A percentile compares a stretch with the other conserved stretches of the same genome.
These are phyloP conservation scores for Pseudorectes ferrugineus DNA, from an alignment of 2,113 vertebrate genomes.

Conservation along the genomic window DNA sequence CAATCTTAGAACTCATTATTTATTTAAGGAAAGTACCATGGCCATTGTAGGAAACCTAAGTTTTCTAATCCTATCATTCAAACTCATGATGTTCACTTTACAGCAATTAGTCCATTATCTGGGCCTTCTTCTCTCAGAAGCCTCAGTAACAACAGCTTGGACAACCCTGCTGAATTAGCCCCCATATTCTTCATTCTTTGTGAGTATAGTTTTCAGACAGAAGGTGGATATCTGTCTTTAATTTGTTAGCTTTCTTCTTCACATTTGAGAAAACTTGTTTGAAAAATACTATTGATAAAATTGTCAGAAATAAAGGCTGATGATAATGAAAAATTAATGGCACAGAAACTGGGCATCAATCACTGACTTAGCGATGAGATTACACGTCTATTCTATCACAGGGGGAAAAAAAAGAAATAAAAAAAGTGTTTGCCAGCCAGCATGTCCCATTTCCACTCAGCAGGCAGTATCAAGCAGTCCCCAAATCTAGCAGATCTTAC, in stretches of 20 bases:
- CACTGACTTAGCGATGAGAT: not conserved
- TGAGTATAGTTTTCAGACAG: not conserved
- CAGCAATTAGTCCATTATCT: conserved; percentile 35
- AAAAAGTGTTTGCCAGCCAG: not conserved
- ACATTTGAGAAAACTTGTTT: not conserved
- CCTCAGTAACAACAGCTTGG: not conserved
- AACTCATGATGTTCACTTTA: not conserved
- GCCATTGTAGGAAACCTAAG: not conserved
- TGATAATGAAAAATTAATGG: not conserved
- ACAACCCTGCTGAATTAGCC: not conserved
- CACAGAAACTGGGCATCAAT: not conserved
- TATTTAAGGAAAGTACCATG: not conserved
- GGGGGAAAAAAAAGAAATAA: not conserved
- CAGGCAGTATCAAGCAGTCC: not conserved
- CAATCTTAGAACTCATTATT: conserved; percentile 2
- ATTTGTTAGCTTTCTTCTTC: not conserved
- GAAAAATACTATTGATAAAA: not conserved
- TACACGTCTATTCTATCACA: not conserved
- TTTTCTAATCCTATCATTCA: not conserved
- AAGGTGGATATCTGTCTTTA: not conserved
- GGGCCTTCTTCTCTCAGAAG: not conserved
- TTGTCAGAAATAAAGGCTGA: not conserved
- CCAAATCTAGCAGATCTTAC: not conserved
- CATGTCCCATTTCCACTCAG: not conserved
- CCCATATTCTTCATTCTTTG: not conserved